Percentiles rank a stretch among this genome's conserved stretches.
phyloP scores from a whole-genome alignment of 2,888 invertebrate species.

The Serripes groenlandicus region DNA sequence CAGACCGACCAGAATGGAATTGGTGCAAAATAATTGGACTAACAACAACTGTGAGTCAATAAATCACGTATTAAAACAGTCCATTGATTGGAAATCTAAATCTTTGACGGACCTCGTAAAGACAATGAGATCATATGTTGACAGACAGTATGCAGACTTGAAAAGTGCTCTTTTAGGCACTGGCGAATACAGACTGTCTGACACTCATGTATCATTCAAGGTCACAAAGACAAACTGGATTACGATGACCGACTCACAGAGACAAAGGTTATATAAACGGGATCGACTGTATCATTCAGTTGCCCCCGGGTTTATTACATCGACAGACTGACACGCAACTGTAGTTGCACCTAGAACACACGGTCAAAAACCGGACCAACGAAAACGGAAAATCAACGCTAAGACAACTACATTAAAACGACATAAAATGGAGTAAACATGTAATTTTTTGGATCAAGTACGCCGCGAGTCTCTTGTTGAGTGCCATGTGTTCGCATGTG shows the following conservation, averaged over 20 bases:
- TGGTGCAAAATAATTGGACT: neutral
- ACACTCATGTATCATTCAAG: constrained; percentile 6
- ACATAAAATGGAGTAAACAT: too few species aligned
- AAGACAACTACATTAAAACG: neutral
- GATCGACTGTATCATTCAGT: neutral
- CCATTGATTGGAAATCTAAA: constrained; percentile 8
- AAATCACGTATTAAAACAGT: constrained; percentile 11
- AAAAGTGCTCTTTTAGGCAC: constrained; percentile 26
- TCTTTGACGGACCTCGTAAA: constrained; percentile 14
- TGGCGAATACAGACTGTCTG: neutral
- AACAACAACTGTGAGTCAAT: constrained; percentile 7
- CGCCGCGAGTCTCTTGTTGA: too few species aligned
- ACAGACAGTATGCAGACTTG: constrained; percentile 24
- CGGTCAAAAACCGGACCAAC: constrained; percentile 14
- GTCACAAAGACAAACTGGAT: constrained; percentile 25
- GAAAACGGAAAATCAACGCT: constrained; percentile 7
- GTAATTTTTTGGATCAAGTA: too few species aligned
- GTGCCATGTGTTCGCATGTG: too few species aligned
- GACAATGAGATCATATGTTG: neutral
- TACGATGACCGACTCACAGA: constrained; percentile 14
- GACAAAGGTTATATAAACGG: neutral
- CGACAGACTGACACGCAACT: constrained; percentile 5
- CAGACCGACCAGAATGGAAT: neutral
- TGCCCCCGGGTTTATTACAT: neutral
- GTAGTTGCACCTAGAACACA: constrained; percentile 3